These are phyloP conservation scores for Neria commutata DNA, from an alignment of 2,888 invertebrate genomes.

Conservation along the genomic window DNA sequence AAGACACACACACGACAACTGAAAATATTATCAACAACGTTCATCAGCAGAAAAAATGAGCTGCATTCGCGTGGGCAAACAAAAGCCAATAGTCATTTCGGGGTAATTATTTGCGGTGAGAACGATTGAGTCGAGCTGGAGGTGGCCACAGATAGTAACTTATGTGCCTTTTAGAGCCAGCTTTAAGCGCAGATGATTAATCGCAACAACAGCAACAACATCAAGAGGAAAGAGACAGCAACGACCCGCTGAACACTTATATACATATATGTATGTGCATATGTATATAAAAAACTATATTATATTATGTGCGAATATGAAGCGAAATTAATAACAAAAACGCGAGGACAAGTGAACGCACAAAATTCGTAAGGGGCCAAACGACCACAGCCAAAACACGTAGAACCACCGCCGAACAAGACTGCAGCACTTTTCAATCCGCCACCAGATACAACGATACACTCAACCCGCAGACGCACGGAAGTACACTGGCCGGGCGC, in stretches of 20 bases:
- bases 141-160: neutral
- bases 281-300: neutral
- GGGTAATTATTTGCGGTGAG: no score
- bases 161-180: neutral
- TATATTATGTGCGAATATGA: neutral
- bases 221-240: neutral
- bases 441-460: no score
- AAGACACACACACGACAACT: no score
- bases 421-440: no score
- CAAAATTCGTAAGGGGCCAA: no score
- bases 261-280: neutral
- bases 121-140: no score
- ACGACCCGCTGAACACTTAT: neutral
- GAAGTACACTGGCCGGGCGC: neutral
- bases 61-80: no score
- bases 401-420: neutral
- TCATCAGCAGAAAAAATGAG: no score
- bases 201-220: neutral
- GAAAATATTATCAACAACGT: no score
- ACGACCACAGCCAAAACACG: neutral
- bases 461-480: slow-evolving; percentile 7
- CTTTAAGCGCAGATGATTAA: neutral
- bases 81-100: no score
- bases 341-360: neutral
- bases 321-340: neutral